Evolutionary conservation across 2,888 invertebrate species (phyloP).

Genomic region (Ypsolopha scabrella): DNA sequence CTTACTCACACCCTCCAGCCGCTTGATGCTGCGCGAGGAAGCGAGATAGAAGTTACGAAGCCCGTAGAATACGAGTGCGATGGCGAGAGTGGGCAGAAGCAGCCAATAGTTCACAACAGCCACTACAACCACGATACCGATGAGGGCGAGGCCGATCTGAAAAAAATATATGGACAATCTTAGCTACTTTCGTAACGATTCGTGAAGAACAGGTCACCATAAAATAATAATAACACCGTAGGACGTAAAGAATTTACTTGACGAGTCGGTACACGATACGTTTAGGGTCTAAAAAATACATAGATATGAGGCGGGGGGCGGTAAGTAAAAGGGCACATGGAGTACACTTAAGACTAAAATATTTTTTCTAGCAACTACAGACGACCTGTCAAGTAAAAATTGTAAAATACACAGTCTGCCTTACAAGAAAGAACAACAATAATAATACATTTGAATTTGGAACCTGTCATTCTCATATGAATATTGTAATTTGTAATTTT

Average conservation of each 20-base stretch:
- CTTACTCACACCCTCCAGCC: constrained; percentile 85
- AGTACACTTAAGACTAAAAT: not conserved
- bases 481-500: too few species aligned
- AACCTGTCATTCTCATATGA: too few species aligned
- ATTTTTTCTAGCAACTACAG: too few species aligned
- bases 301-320: not conserved
- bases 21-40: constrained; percentile 85
- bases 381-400: too few species aligned
- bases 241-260: too few species aligned
- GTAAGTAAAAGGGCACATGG: too few species aligned
- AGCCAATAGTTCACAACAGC: constrained; percentile 81
- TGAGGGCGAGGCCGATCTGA: constrained; percentile 84
- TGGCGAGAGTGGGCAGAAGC: constrained; percentile 76
- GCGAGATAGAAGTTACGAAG: constrained; percentile 82
- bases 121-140: constrained; percentile 85
- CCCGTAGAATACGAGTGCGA: constrained; percentile 80
- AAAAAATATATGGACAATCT: too few species aligned
- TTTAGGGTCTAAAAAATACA: not conserved
- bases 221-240: not conserved
- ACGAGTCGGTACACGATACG: too few species aligned
- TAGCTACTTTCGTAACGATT: too few species aligned
- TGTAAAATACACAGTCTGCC: too few species aligned
- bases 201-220: not conserved
- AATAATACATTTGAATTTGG: too few species aligned
- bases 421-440: too few species aligned